Percentiles rank a stretch among this genome's conserved stretches.
Conservation (phyloP, 2,888 invertebrate species). For the Chrysolina americana region DNA sequence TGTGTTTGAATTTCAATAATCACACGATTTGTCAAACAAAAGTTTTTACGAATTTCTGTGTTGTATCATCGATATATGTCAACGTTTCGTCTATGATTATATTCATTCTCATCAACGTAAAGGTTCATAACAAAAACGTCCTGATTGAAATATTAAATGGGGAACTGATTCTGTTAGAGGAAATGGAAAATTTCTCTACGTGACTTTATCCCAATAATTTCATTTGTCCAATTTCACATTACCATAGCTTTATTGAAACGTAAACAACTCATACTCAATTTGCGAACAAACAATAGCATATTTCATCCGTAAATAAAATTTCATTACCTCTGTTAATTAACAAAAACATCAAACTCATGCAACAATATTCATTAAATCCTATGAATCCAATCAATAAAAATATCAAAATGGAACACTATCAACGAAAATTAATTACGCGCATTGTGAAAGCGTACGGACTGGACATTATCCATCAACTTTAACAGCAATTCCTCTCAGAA, state of each 20-base stretch:
- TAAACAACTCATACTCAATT: neutral
- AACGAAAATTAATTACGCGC: neutral
- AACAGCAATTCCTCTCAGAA: neutral
- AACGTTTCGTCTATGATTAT: too few species aligned
- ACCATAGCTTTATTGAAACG: neutral
- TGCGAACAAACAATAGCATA: neutral
- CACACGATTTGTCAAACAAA: too few species aligned
- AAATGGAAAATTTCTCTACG: too few species aligned
- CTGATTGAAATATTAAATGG: too few species aligned
- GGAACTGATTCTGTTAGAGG: too few species aligned
- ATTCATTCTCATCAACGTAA: too few species aligned
- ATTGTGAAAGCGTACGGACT: neutral
- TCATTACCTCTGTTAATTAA: neutral
- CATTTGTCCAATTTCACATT: too few species aligned
- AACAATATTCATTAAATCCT: neutral
- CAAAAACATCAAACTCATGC: neutral
- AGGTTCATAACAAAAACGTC: too few species aligned
- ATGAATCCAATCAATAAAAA: neutral
- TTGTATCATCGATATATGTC: too few species aligned
- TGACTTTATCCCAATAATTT: too few species aligned
- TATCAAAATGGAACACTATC: neutral
- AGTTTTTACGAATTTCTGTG: too few species aligned
- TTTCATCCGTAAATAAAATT: neutral
- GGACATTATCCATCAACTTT: slow-evolving; percentile 9
- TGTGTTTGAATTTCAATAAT: too few species aligned